Evolutionary conservation across 1,140 invertebrate genomes (phyloP).

Genomic region (Spodoptera frugiperda): DNA sequence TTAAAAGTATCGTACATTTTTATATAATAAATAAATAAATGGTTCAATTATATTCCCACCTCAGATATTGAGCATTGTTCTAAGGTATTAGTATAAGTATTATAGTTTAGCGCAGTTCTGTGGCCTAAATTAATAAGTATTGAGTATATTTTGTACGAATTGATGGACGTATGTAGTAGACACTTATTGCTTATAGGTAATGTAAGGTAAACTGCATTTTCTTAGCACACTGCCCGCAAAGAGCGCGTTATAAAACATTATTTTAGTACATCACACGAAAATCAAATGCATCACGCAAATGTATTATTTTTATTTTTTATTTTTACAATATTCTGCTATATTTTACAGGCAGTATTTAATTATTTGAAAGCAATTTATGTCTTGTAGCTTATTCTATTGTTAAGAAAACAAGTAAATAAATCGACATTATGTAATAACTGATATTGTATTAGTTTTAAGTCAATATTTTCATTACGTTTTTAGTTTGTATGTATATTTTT

Average conservation of each 20-base stretch:
- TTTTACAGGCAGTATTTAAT: constrained; percentile 13
- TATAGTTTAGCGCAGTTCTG: constrained; percentile 15
- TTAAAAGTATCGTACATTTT: constrained; percentile 7
- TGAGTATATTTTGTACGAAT: constrained; percentile 40
- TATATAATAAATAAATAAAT: neutral
- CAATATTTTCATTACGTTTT: constrained; percentile 5
- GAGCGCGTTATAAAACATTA: neutral
- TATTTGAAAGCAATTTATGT: neutral
- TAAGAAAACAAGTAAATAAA: constrained; percentile 7
- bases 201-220: constrained; percentile 37
- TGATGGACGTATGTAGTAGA: constrained; percentile 1
- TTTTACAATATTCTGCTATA: neutral
- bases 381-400: neutral
- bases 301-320: neutral
- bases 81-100: constrained; percentile 27
- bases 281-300: constrained; percentile 11
- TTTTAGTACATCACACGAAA: constrained; percentile 30
- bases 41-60: constrained; percentile 42
- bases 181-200: constrained; percentile 36
- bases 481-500: constrained; percentile 39
- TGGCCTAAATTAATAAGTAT: constrained; percentile 41
- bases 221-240: constrained; percentile 35
- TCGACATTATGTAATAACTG: constrained; percentile 13
- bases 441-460: constrained; percentile 28
- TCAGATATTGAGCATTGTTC: constrained; percentile 25